phyloP scores from a whole-genome alignment of 1,140 invertebrate genomes.

The Hesperophylax magnus region DNA sequence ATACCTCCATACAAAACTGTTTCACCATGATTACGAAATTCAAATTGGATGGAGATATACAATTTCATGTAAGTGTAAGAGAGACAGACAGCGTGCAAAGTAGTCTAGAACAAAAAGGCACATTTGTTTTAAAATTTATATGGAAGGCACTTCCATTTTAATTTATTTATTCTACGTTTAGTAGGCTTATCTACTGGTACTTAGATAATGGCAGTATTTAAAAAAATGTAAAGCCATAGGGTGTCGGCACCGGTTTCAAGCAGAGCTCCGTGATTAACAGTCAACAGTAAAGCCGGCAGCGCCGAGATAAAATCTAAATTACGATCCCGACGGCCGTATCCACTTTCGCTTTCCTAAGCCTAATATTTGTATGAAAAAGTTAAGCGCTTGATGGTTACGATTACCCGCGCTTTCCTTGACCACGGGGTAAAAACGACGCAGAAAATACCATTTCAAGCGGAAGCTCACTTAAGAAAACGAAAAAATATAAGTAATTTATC shows the following conservation, averaged over 20 bases:
- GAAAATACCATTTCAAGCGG: constrained; percentile 35
- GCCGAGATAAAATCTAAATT: constrained; percentile 55
- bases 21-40: too few species aligned
- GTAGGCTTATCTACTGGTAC: too few species aligned
- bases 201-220: neutral
- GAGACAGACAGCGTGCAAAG: too few species aligned
- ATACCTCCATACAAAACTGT: too few species aligned
- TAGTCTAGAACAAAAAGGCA: too few species aligned
- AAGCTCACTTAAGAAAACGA: neutral
- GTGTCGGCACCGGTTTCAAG: constrained; percentile 25
- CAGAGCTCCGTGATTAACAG: constrained; percentile 51
- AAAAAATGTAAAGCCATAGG: neutral
- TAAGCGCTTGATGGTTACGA: constrained; percentile 57
- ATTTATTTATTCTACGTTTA: too few species aligned
- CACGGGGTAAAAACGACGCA: neutral
- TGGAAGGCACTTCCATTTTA: too few species aligned
- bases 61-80: too few species aligned
- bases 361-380: constrained; percentile 57
- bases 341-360: constrained; percentile 56
- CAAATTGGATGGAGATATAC: too few species aligned
- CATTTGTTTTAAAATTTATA: too few species aligned
- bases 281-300: constrained; percentile 30
- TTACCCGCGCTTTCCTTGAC: constrained; percentile 42
- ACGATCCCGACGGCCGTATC: constrained; percentile 52
- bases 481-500: too few species aligned